Conservation (phyloP, 2,113 vertebrate species). For the Spea multiplicata region DNA sequence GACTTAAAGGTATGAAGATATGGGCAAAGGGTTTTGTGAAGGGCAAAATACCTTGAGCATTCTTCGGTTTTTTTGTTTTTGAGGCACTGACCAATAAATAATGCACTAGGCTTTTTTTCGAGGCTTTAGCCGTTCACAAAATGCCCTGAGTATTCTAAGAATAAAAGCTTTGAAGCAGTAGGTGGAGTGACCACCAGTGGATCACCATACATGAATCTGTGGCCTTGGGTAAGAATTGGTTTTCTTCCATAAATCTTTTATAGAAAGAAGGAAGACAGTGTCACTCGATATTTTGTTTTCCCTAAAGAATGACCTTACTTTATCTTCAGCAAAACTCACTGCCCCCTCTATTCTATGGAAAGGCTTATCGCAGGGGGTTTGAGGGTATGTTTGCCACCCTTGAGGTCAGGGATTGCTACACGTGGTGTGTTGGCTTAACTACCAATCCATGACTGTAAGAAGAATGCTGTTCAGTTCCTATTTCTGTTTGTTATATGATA, state of each 20-base stretch:
- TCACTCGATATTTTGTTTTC: too few relatives aligned
- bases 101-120: slow-evolving; percentile 52
- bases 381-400: too few relatives aligned
- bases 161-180: slow-evolving; percentile 13
- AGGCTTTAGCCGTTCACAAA: slow-evolving; percentile 13
- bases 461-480: too few relatives aligned
- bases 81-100: slow-evolving; percentile 54
- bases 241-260: neutral
- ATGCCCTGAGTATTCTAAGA: slow-evolving; percentile 34
- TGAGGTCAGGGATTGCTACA: too few relatives aligned
- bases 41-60: slow-evolving; percentile 32
- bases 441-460: too few relatives aligned
- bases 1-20: slow-evolving; percentile 42
- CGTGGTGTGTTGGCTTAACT: too few relatives aligned
- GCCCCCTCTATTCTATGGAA: too few relatives aligned
- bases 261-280: slow-evolving; percentile 15
- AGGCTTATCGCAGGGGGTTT: too few relatives aligned
- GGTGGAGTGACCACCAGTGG: slow-evolving; percentile 1
- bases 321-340: too few relatives aligned
- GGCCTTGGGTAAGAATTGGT: neutral
- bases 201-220: neutral
- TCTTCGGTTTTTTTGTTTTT: neutral
- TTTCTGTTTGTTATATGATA: too few relatives aligned
- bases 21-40: slow-evolving; percentile 44
- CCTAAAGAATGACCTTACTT: too few relatives aligned